Evolutionary conservation across 1,140 invertebrate species (phyloP), one percentile per base, ranked within the genome.

Genomic region (Acromyrmex heyeri): DNA sequence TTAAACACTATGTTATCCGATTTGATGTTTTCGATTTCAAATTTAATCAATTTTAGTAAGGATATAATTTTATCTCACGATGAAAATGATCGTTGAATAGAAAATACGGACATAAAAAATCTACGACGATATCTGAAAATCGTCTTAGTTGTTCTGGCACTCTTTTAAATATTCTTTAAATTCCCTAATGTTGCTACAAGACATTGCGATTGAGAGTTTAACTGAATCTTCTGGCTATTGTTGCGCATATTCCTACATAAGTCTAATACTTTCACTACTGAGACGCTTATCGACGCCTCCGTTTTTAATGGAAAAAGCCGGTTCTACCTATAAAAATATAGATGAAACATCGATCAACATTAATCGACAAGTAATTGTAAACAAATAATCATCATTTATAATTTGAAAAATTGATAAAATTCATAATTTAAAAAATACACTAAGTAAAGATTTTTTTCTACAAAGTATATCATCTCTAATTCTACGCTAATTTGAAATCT

Each of bases 261-360:
- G 30, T 77, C 24, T 53, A 18, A 53, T 65, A 67, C 48, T 79
- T 79, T 79, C 27, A 55, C 62, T 67, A n/a, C 6, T 21, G 8
- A 61, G 65, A 27, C 8, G 59, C 24, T 55, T 77, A 64, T 50
- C 38, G 44, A 38, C 21, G 55, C 12, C 55, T 79, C 64, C 44
- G n/a, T 67, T 67, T 67, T n/a, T 53, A 1, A 24, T 59, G 7
- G 16, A 50, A 67, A 18, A 69, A 79, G 24, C 4, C 34, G 57
- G 57, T 7, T 38, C 7, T 38, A 38, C 8, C 0, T 7, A 38
- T 38, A 38, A 38, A 38, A 38, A 38, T 38, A 38, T 38, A 38
- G 7, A 38, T 38, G 3, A 38, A 38, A 38, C 34, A 38, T 38
- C 8, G 7, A 38, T 38, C 6, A 38, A 38, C 34, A 38, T 38